These are phyloP conservation scores for Trachelus troglodyta DNA, from an alignment of 2,888 invertebrate species.

Conservation along the genomic window DNA sequence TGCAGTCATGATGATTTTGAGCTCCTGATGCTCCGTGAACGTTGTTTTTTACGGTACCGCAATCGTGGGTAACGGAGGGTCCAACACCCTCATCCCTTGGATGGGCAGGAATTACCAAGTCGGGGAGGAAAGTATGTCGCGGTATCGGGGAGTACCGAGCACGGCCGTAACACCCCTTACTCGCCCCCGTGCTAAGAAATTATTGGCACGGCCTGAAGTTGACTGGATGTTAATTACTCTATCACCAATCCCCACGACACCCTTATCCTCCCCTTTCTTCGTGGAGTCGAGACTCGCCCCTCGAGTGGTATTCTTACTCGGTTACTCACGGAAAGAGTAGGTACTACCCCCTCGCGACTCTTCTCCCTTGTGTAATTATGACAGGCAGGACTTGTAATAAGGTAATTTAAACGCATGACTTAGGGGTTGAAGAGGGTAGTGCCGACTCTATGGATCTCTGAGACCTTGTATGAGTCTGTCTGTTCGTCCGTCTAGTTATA, in stretches of 20 bases:
- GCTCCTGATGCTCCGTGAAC: too few species aligned
- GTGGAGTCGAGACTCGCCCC: not conserved
- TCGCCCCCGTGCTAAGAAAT: slow-evolving; percentile 35
- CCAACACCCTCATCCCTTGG: not conserved
- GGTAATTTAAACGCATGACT: slow-evolving; percentile 65
- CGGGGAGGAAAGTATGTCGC: not conserved
- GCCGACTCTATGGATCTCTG: not conserved
- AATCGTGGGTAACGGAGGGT: not conserved
- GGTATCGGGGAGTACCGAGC: not conserved
- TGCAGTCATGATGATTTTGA: too few species aligned
- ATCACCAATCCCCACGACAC: slow-evolving; percentile 32
- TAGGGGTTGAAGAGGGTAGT: slow-evolving; percentile 39
- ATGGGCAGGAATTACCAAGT: not conserved
- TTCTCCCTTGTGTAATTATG: slow-evolving; percentile 50
- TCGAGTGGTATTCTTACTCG: not conserved
- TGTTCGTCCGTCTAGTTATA: not conserved
- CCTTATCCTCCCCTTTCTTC: not conserved
- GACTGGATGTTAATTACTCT: slow-evolving; percentile 58
- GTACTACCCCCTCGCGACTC: slow-evolving; percentile 1
- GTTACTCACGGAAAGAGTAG: slow-evolving; percentile 1
- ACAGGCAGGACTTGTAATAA: slow-evolving; percentile 57
- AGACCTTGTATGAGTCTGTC: not conserved
- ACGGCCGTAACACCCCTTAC: not conserved
- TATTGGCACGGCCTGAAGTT: slow-evolving; percentile 52
- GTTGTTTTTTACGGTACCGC: not conserved